A percentile compares a stretch with the other conserved stretches of the same genome.
phyloP scores from a whole-genome alignment of 2,888 invertebrate species.

The Melieria picta region DNA sequence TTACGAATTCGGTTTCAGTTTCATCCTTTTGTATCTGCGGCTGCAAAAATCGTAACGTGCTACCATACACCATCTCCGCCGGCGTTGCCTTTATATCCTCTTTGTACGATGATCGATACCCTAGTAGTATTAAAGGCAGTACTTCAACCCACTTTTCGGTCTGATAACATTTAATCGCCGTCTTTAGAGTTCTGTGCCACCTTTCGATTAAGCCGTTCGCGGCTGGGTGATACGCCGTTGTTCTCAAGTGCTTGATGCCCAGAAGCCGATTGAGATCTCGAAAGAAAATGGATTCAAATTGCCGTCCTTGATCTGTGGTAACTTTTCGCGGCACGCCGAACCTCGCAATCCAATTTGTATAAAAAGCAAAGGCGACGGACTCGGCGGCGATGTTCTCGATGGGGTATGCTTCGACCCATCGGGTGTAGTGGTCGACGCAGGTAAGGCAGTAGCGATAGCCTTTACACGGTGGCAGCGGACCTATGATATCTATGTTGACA shows the following conservation, averaged over 20 bases:
- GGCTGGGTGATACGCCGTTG: conserved; percentile 18
- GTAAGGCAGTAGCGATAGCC: conserved; percentile 33
- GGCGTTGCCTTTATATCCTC: conserved; percentile 34
- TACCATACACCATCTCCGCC: conserved; percentile 39
- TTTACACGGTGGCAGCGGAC: conserved; percentile 20
- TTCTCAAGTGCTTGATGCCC: conserved; percentile 19
- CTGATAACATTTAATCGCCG: conserved; percentile 30
- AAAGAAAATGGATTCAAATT: conserved; percentile 37
- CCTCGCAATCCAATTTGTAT: too few relatives aligned
- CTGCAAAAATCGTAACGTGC: conserved; percentile 22
- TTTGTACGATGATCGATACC: conserved; percentile 34
- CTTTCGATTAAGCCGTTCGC: conserved; percentile 38
- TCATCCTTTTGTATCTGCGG: background rate
- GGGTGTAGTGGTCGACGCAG: conserved; percentile 42
- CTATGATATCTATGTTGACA: conserved; percentile 39
- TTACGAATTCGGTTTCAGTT: background rate
- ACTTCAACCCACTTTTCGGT: conserved; percentile 25
- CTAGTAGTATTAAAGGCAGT: too few relatives aligned
- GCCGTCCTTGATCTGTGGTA: conserved; percentile 35
- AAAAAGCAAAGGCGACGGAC: too few relatives aligned
- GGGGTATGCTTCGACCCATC: conserved; percentile 47
- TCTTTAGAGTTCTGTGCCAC: conserved; percentile 34
- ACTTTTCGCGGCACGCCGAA: conserved; percentile 29
- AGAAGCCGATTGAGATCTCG: conserved; percentile 27
- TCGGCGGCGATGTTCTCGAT: conserved; percentile 39